Evolutionary conservation across 2,113 vertebrate genomes (phyloP).

Genomic region (Enhydra lutris): DNA sequence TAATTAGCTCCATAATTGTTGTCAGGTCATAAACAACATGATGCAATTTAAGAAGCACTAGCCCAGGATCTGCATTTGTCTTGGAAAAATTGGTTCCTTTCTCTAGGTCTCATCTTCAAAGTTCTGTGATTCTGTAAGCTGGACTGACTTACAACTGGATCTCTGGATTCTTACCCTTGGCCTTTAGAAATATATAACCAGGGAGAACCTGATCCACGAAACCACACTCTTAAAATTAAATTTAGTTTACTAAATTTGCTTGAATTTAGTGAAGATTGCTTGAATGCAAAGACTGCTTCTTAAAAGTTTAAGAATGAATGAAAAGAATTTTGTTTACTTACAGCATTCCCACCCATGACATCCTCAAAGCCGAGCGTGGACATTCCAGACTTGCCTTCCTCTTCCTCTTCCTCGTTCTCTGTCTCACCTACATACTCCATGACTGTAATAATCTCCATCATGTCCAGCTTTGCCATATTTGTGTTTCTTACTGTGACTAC

Average conservation of each 20-base stretch:
- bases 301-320: constrained; percentile 23
- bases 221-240: background rate
- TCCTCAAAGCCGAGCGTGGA: constrained; percentile 79
- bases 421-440: constrained; percentile 92
- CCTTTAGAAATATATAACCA: background rate
- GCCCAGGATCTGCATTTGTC: background rate
- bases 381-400: constrained; percentile 75
- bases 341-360: constrained; percentile 79
- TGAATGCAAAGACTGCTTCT: background rate
- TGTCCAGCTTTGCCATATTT: constrained; percentile 86
- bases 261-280: background rate
- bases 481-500: constrained; percentile 84
- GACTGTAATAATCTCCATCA: constrained; percentile 91
- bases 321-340: constrained; percentile 61
- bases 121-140: background rate
- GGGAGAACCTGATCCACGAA: background rate
- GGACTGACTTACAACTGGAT: background rate
- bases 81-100: background rate
- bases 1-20: background rate
- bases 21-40: background rate
- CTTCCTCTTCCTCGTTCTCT: constrained; percentile 66
- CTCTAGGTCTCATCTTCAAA: background rate
- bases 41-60: background rate
- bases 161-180: background rate
- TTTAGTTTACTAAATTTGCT: background rate